These are phyloP conservation scores for Eudyptes chrysolophus DNA, from an alignment of 2,113 vertebrate species.

Conservation along the genomic window DNA sequence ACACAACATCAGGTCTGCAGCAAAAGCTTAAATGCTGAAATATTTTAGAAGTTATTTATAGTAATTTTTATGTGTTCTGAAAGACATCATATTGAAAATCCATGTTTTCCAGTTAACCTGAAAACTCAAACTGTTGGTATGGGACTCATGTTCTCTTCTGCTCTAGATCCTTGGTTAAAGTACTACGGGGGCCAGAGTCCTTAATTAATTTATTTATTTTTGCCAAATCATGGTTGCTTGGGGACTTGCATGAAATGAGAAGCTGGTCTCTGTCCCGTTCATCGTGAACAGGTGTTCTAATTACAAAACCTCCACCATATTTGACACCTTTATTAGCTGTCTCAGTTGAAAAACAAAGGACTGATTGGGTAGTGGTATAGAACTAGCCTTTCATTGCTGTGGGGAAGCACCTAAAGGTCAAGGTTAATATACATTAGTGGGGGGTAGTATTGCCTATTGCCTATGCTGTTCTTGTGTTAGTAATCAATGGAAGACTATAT, in stretches of 20 bases:
- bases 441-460: constrained; percentile 29
- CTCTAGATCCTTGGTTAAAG: not conserved
- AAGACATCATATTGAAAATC: not conserved
- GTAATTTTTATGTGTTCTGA: not conserved
- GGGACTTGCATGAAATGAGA: constrained; percentile 23
- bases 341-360: constrained; percentile 42
- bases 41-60: not conserved
- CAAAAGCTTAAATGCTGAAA: not conserved
- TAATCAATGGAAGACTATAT: constrained; percentile 31
- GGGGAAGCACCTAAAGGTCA: constrained; percentile 59
- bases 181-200: fast-evolving
- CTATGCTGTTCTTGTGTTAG: constrained; percentile 1
- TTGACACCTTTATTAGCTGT: constrained; percentile 56
- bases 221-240: not conserved
- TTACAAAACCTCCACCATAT: constrained; percentile 27
- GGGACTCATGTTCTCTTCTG: not conserved
- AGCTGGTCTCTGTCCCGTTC: constrained; percentile 22
- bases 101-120: not conserved
- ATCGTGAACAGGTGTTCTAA: constrained; percentile 40
- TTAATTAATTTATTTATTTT: not conserved
- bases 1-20: not conserved
- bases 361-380: constrained; percentile 7
- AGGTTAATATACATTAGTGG: constrained; percentile 53
- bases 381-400: constrained; percentile 45
- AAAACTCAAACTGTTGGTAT: not conserved